A percentile compares a stretch with the other conserved stretches of the same genome.
phyloP scores from a whole-genome alignment of 2,113 vertebrate genomes.

The Nannospalax galili region DNA sequence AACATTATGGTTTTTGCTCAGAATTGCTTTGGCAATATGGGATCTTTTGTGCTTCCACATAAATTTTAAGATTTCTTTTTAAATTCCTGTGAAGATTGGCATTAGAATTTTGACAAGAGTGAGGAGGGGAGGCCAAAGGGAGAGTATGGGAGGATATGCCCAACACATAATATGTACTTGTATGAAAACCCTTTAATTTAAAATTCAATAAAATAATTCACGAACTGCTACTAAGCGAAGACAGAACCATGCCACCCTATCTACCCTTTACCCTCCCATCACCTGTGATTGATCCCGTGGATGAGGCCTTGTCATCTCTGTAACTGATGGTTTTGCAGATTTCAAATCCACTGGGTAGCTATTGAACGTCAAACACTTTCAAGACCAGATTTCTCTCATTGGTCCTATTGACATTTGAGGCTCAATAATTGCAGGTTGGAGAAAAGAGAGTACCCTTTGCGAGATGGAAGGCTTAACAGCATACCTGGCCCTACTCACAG shows the following conservation, averaged over 20 bases:
- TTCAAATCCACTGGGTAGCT: background rate
- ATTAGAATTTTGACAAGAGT: background rate
- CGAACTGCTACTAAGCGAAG: background rate
- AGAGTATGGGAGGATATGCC: no score
- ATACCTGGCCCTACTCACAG: background rate
- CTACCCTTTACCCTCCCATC: background rate
- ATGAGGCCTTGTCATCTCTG: conserved; percentile 5
- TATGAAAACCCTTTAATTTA: background rate
- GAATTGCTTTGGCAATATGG: background rate
- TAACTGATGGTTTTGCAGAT: background rate
- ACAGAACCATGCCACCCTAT: background rate
- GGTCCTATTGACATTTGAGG: background rate
- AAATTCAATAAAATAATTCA: background rate
- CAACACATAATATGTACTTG: background rate
- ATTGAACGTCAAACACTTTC: conserved; percentile 1
- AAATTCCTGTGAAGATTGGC: background rate
- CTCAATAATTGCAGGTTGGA: background rate
- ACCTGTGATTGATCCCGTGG: background rate
- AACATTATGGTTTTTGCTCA: background rate
- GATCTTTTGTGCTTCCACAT: background rate
- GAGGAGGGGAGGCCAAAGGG: background rate
- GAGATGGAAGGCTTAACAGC: background rate
- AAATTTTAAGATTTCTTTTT: background rate
- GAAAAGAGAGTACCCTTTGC: background rate
- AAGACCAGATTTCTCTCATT: background rate